Percentiles rank a stretch among this genome's conserved stretches.
Evolutionary conservation across 1,140 invertebrate genomes (phyloP).

Genomic region (Branchinecta lynchi): DNA sequence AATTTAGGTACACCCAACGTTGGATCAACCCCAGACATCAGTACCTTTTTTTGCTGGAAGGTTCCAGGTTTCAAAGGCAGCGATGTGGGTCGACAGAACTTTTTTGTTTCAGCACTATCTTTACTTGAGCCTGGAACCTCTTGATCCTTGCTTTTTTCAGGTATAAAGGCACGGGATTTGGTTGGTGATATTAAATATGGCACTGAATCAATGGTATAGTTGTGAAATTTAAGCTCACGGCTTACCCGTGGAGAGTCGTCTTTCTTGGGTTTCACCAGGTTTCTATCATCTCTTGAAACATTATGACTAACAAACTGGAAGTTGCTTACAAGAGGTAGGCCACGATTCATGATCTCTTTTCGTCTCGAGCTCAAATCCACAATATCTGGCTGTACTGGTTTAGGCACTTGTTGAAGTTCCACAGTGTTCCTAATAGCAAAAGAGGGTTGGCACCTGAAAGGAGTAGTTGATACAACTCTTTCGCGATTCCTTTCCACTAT

Average conservation of each 20-base stretch:
- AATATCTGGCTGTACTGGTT: neutral
- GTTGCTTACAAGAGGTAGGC: neutral
- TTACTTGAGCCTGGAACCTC: too few species aligned
- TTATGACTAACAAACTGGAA: neutral
- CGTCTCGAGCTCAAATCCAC: neutral
- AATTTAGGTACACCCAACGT: constrained; percentile 33
- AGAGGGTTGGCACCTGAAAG: too few species aligned
- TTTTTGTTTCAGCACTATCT: constrained; percentile 25
- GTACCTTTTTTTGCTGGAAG: constrained; percentile 56
- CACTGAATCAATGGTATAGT: constrained; percentile 10
- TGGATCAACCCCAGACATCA: constrained; percentile 43
- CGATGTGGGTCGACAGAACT: constrained; percentile 60
- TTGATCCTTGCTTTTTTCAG: neutral
- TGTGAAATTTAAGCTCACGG: constrained; percentile 2
- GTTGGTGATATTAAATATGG: constrained; percentile 7
- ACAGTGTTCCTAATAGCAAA: too few species aligned
- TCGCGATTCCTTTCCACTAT: too few species aligned
- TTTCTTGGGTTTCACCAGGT: neutral
- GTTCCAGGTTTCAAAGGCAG: constrained; percentile 62
- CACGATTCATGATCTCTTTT: neutral
- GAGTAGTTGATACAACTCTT: too few species aligned
- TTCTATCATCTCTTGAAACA: neutral
- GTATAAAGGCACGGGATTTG: constrained; percentile 1
- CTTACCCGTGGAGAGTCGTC: neutral
- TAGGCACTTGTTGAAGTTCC: neutral